Evolutionary conservation across 2,888 invertebrate genomes (phyloP).

Genomic region (Orthonychiurus folsomi): DNA sequence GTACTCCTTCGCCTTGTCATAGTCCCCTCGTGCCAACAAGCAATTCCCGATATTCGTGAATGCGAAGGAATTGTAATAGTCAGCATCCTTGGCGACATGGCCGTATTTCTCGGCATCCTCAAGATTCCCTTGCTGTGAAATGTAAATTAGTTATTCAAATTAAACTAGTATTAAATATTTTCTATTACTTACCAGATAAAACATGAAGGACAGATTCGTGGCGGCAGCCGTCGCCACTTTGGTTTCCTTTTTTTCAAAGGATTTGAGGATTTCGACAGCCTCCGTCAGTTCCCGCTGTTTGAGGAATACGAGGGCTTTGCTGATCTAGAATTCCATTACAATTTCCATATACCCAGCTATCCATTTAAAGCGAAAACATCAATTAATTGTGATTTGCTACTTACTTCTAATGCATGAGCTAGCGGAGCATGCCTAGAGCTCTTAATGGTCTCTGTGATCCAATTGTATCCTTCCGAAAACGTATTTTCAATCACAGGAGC

Average conservation of each 20-base stretch:
- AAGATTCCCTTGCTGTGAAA: slow-evolving; percentile 62
- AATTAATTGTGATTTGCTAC: neutral
- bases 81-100: slow-evolving; percentile 62
- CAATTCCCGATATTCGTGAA: slow-evolving; percentile 79
- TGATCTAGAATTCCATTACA: slow-evolving; percentile 48
- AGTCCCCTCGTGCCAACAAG: slow-evolving; percentile 58
- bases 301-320: slow-evolving; percentile 76
- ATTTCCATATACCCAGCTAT: neutral
- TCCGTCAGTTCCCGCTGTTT: slow-evolving; percentile 68
- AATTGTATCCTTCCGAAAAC: slow-evolving; percentile 52
- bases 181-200: slow-evolving; percentile 56
- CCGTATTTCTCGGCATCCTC: slow-evolving; percentile 68
- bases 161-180: neutral
- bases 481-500: slow-evolving; percentile 66
- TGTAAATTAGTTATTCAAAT: slow-evolving; percentile 4
- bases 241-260: slow-evolving; percentile 74
- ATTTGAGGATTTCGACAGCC: slow-evolving; percentile 74
- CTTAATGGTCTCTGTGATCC: slow-evolving; percentile 92
- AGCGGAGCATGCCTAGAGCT: slow-evolving; percentile 73
- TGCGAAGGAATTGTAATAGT: slow-evolving; percentile 69
- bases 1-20: slow-evolving; percentile 61
- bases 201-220: slow-evolving; percentile 76
- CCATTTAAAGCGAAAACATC: neutral
- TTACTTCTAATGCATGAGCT: slow-evolving; percentile 69
- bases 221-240: slow-evolving; percentile 76